A percentile compares a stretch with the other conserved stretches of the same genome.
phyloP scores from a whole-genome alignment of 2,888 invertebrate genomes.

The Cheilosia vernalis region DNA sequence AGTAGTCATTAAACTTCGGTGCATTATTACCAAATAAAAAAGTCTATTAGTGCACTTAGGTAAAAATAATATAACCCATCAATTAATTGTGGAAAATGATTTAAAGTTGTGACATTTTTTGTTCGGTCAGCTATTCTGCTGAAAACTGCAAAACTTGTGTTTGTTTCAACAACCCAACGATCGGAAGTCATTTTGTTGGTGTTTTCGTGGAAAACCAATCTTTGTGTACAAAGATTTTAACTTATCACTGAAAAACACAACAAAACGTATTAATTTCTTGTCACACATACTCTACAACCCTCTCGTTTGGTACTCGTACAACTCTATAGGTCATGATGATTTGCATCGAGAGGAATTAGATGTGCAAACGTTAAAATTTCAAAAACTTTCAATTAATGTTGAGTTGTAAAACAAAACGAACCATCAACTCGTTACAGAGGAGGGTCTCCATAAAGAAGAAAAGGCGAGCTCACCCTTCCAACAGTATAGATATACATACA shows the following conservation, averaged over 20 bases:
- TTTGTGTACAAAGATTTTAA: not conserved
- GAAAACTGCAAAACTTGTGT: too few species aligned
- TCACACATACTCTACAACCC: not conserved
- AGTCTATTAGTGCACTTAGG: too few species aligned
- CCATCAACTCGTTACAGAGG: conserved; percentile 32
- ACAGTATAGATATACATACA: conserved; percentile 3
- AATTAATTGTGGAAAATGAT: too few species aligned
- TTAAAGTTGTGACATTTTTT: too few species aligned
- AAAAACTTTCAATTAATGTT: conserved; percentile 68
- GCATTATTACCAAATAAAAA: too few species aligned
- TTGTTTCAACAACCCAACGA: too few species aligned
- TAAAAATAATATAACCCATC: too few species aligned
- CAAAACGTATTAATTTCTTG: conserved; percentile 18
- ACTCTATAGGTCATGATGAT: conserved; percentile 50
- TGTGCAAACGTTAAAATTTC: conserved; percentile 65
- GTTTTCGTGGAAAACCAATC: too few species aligned
- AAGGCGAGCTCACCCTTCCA: not conserved
- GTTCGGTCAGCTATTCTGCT: too few species aligned
- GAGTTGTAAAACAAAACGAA: conserved; percentile 58
- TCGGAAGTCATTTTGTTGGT: too few species aligned
- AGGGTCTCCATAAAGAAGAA: not conserved
- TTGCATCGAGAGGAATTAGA: conserved; percentile 58
- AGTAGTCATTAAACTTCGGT: too few species aligned
- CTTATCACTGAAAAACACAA: too few species aligned
- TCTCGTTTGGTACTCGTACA: not conserved